Evolutionary conservation across 1,140 invertebrate genomes (phyloP).

Genomic region (Trachymyrmex cornetzi): DNA sequence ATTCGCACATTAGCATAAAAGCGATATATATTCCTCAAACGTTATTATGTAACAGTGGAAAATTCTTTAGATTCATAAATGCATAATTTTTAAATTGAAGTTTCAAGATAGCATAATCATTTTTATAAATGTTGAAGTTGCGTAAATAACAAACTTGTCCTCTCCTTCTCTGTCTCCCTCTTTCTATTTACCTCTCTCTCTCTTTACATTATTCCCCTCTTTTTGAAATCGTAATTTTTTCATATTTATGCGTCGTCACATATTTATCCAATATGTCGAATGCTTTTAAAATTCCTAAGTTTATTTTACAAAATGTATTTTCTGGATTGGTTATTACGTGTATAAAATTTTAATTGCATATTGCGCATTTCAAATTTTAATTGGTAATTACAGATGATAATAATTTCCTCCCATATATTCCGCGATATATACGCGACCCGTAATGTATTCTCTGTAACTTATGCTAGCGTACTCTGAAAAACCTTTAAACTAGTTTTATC

Average conservation of each 20-base stretch:
- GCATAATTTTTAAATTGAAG: background rate
- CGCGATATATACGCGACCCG: conserved; percentile 18
- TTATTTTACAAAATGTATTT: conserved; percentile 61
- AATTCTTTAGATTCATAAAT: conserved; percentile 10
- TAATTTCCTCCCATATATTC: conserved; percentile 58
- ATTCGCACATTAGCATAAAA: background rate
- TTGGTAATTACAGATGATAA: conserved; percentile 64
- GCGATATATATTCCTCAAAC: background rate
- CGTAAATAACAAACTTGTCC: background rate
- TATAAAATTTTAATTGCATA: conserved; percentile 65
- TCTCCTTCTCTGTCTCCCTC: no score
- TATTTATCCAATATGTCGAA: conserved; percentile 47
- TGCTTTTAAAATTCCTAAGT: conserved; percentile 51
- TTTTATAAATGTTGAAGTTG: conserved; percentile 8
- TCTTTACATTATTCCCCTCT: background rate
- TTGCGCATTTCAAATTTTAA: conserved; percentile 63
- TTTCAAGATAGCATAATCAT: background rate
- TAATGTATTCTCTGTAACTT: conserved; percentile 60
- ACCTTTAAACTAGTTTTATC: conserved; percentile 43
- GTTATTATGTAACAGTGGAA: background rate
- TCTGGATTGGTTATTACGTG: conserved; percentile 50
- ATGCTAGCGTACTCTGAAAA: conserved; percentile 27
- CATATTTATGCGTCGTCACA: conserved; percentile 43
- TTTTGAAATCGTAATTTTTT: conserved; percentile 30
- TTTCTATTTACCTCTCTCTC: background rate